Evolutionary conservation across 2,888 invertebrate species (phyloP), one percentile per base, ranked within the genome.

Genomic region (Athetis lepigone): DNA sequence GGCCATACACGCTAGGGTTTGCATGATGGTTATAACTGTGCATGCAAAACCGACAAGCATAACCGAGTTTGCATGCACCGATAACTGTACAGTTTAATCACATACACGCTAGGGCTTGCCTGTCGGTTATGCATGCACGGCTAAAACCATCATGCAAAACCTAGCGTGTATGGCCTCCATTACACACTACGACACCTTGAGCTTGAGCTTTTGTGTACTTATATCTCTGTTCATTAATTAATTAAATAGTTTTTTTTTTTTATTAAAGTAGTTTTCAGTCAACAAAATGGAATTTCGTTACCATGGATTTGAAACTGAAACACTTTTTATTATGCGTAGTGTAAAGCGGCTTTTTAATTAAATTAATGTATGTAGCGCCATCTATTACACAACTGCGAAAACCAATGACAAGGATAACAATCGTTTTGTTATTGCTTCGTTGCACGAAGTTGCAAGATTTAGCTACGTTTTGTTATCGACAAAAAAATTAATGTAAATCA

Each of bases 361-460:
- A 52, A 21, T 49, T 19, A 1, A 7, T 23, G 29, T 21, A 7
- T 11, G 39, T 57, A 29, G 3, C 71, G 60, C 56, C 77, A 78
- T 71, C 77, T 77, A 40, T 23, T 60, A 21, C 2, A 4, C 5
- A 11, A 8, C 3, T 16, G 11, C 27, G 33, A 36, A 47, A 69
- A 42, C 37, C 7, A 0, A 13, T 66, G 58, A 63, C 47, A 56
- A 16, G 0, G n/a, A n/a, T 8, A 6, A 7, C 16, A n/a, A 23
- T 2, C 62, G 56, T 72, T 68, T 72, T n/a, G 33, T 60, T 58
- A 18, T 19, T 68, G 54, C 77, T 0, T 0, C 18, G 16, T 27
- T 8, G 8, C 9, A n/a, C 4, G 1, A 29, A 5, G 11, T 49
- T 6, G 9, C 6, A n/a, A n/a, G 5, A 0, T 6, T 36, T 5